Percentiles rank a stretch among this genome's conserved stretches.
These are phyloP conservation scores for Volucella zonaria DNA, from an alignment of 2,888 invertebrate species.

Conservation along the genomic window DNA sequence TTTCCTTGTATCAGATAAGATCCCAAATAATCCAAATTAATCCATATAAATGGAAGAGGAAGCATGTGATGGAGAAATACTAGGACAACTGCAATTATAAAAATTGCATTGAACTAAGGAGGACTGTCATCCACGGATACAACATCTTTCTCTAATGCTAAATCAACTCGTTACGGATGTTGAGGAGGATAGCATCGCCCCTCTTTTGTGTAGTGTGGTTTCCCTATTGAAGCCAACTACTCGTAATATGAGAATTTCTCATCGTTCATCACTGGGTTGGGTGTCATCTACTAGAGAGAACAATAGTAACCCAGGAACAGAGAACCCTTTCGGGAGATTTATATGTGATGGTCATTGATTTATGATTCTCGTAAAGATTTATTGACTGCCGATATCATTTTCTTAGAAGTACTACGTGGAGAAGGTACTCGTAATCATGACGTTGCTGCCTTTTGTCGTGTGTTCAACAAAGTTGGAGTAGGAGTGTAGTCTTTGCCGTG, in stretches of 20 bases:
- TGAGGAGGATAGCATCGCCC: conserved; percentile 22
- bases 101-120: conserved; percentile 39
- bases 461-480: conserved; percentile 20
- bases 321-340: conserved; percentile 50
- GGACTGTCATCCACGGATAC: conserved; percentile 31
- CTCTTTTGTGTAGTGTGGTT: background rate
- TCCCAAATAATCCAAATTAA: background rate
- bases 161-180: conserved; percentile 46
- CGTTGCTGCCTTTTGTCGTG: no score
- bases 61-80: conserved; percentile 2
- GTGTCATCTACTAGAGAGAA: conserved; percentile 26
- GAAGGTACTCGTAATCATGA: no score
- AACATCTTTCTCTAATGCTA: conserved; percentile 51
- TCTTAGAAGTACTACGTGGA: conserved; percentile 7
- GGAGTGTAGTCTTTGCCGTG: conserved; percentile 33
- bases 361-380: conserved; percentile 71
- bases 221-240: conserved; percentile 30
- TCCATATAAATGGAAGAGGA: no score
- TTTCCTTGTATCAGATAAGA: conserved; percentile 51
- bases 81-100: conserved; percentile 44
- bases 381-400: conserved; percentile 68
- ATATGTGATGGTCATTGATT: conserved; percentile 66
- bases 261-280: conserved; percentile 37
- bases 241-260: conserved; percentile 61
- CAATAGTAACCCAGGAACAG: conserved; percentile 36